These are phyloP conservation scores for Agriopis marginaria DNA, from an alignment of 2,888 invertebrate species.

Conservation along the genomic window DNA sequence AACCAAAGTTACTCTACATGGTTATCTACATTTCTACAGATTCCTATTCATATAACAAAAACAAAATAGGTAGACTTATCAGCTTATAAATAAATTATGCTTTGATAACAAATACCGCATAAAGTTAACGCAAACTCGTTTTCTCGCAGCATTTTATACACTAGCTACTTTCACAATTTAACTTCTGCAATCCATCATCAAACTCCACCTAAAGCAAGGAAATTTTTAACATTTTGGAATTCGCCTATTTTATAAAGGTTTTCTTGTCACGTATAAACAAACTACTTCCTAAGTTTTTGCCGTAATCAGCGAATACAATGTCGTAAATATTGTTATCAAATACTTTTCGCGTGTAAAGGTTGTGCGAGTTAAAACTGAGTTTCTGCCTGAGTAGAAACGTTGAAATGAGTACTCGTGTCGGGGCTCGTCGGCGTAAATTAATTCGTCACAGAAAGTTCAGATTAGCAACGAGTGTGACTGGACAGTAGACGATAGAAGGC, in stretches of 20 bases:
- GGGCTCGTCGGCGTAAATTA: slow-evolving; percentile 23
- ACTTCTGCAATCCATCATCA: slow-evolving; percentile 30
- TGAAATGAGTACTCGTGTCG: background rate
- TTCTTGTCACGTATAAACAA: slow-evolving; percentile 42
- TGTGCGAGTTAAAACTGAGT: slow-evolving; percentile 40
- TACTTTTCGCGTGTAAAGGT: slow-evolving; percentile 44
- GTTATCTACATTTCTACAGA: slow-evolving; percentile 84
- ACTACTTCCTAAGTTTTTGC: slow-evolving; percentile 41
- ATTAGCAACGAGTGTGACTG: slow-evolving; percentile 21
- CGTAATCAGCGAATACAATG: slow-evolving; percentile 41
- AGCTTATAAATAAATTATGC: slow-evolving; percentile 76
- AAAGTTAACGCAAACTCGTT: slow-evolving; percentile 47
- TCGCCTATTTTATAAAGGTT: slow-evolving; percentile 41
- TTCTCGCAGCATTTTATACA: slow-evolving; percentile 36
- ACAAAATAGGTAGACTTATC: slow-evolving; percentile 64
- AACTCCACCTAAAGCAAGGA: slow-evolving; percentile 43
- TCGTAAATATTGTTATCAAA: slow-evolving; percentile 45
- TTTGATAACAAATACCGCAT: slow-evolving; percentile 61
- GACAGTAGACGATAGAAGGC: slow-evolving; percentile 30
- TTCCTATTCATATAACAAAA: slow-evolving; percentile 63
- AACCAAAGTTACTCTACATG: slow-evolving; percentile 59
- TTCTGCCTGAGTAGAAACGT: slow-evolving; percentile 31
- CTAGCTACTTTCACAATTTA: slow-evolving; percentile 32
- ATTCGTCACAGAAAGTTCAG: slow-evolving; percentile 37
- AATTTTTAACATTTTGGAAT: slow-evolving; percentile 37